Percentiles rank a stretch among this genome's conserved stretches.
Conservation (phyloP, 2,113 vertebrate genomes). For the Myotis lucifugus region DNA sequence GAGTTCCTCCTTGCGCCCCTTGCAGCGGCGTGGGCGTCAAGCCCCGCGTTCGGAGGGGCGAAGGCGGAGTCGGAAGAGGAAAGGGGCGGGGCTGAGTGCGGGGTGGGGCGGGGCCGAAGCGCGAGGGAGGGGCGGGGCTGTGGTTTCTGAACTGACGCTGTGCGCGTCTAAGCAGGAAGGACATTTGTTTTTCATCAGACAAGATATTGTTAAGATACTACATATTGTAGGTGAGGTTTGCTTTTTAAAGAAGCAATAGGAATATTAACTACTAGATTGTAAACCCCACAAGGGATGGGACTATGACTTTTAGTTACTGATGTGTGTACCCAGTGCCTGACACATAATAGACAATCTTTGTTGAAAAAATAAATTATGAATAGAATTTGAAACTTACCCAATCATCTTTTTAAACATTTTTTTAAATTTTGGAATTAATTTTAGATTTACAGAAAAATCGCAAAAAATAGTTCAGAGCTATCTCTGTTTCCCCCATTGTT, state of each 20-base stretch:
- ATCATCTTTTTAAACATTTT: not conserved
- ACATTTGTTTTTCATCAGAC: not conserved
- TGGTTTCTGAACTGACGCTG: accelerated
- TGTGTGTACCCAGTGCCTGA: not conserved
- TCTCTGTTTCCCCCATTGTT: not conserved
- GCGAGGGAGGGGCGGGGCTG: not conserved
- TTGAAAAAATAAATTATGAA: not conserved
- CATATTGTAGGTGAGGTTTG: not conserved
- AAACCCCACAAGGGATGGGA: not conserved
- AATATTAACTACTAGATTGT: not conserved
- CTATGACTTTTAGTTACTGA: not conserved
- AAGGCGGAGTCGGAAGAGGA: not conserved
- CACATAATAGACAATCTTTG: not conserved
- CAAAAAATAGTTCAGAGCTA: not conserved
- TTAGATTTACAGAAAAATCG: slow-evolving; percentile 20
- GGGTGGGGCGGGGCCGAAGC: accelerated
- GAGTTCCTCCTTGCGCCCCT: not conserved
- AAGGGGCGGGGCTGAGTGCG: not conserved
- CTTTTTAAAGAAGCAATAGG: not conserved
- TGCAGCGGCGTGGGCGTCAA: not conserved
- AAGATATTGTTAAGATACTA: not conserved
- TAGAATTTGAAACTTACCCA: slow-evolving; percentile 18
- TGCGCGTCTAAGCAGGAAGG: accelerated
- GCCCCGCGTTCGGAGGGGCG: not conserved
- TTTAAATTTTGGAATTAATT: slow-evolving; percentile 1